These are phyloP conservation scores for Probaryconus sp. DNA, from an alignment of 1,140 invertebrate species.

Conservation along the genomic window DNA sequence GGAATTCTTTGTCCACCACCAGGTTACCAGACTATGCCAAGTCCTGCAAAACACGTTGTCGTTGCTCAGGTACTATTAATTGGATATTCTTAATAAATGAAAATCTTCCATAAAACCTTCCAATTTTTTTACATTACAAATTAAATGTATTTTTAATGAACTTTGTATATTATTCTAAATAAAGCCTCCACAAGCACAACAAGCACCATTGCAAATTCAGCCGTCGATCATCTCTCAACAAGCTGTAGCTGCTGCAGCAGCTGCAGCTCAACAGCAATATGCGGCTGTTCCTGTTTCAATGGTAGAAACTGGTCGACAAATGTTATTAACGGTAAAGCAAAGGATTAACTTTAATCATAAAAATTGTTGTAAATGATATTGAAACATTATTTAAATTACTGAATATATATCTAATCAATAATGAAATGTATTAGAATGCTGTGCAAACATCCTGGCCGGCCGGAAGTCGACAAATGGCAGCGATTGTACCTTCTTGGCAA, in stretches of 20 bases:
- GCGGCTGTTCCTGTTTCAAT: conserved; percentile 91
- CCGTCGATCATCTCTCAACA: conserved; percentile 84
- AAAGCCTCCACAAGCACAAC: conserved; percentile 75
- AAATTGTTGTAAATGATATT: too few species aligned
- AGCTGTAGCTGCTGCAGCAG: conserved; percentile 79
- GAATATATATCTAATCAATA: too few species aligned
- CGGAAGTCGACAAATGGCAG: conserved; percentile 87
- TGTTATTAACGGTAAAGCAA: conserved; percentile 83
- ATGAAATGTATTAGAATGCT: conserved; percentile 81
- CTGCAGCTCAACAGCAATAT: conserved; percentile 87
- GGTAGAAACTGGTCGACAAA: conserved; percentile 87
- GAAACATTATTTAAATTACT: too few species aligned
- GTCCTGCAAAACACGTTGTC: conserved; percentile 92
- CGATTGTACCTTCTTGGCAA: conserved; percentile 93
- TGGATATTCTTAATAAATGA: neutral
- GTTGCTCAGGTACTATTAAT: conserved; percentile 80
- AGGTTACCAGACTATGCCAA: conserved; percentile 90
- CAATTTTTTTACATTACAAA: conserved; percentile 13
- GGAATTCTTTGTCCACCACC: conserved; percentile 92
- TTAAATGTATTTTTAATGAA: conserved; percentile 3
- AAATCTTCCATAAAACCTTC: conserved; percentile 1
- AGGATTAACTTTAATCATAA: too few species aligned
- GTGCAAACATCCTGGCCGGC: conserved; percentile 90
- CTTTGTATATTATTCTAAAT: too few species aligned
- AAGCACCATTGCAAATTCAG: conserved; percentile 81